These are phyloP conservation scores for Boleophthalmus pectinirostris DNA, from an alignment of 2,113 vertebrate genomes.

Conservation along the genomic window DNA sequence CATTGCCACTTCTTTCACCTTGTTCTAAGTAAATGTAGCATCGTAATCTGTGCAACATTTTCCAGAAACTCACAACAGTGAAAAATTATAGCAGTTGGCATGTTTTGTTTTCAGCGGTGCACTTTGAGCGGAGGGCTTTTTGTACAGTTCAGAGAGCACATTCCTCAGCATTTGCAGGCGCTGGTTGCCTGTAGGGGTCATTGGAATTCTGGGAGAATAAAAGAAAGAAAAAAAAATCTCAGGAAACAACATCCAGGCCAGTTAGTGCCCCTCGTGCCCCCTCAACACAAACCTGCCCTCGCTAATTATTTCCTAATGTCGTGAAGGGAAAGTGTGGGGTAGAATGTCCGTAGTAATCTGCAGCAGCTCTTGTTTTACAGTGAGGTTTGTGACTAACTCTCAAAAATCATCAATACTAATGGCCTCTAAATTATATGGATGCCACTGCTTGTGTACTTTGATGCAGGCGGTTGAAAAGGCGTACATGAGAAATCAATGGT, in stretches of 20 bases:
- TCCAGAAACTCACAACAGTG: conserved; percentile 80
- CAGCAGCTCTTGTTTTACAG: conserved; percentile 24
- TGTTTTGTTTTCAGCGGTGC: conserved; percentile 93
- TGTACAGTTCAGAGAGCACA: conserved; percentile 96
- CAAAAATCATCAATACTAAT: conserved; percentile 47
- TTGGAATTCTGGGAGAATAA: conserved; percentile 83
- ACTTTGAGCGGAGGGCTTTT: conserved; percentile 84
- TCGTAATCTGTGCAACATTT: conserved; percentile 77
- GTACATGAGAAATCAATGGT: conserved; percentile 61
- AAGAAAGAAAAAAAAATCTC: conserved; percentile 25
- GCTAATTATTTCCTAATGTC: neutral
- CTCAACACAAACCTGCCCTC: conserved; percentile 45
- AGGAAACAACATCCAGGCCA: conserved; percentile 65
- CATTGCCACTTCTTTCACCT: conserved; percentile 10
- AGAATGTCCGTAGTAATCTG: conserved; percentile 41
- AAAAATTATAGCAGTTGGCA: conserved; percentile 91
- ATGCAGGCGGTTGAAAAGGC: conserved; percentile 48
- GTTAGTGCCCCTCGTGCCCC: conserved; percentile 60
- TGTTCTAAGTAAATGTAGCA: conserved; percentile 33
- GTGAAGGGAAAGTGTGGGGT: conserved; percentile 32
- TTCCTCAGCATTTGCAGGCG: conserved; percentile 88
- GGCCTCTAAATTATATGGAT: conserved; percentile 37
- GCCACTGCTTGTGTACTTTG: conserved; percentile 33
- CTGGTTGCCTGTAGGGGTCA: conserved; percentile 88
- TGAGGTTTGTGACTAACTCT: conserved; percentile 38